Percentiles rank a stretch among this genome's conserved stretches.
Evolutionary conservation across 2,113 vertebrate genomes (phyloP).

Genomic region (Acrocephalus kingi): DNA sequence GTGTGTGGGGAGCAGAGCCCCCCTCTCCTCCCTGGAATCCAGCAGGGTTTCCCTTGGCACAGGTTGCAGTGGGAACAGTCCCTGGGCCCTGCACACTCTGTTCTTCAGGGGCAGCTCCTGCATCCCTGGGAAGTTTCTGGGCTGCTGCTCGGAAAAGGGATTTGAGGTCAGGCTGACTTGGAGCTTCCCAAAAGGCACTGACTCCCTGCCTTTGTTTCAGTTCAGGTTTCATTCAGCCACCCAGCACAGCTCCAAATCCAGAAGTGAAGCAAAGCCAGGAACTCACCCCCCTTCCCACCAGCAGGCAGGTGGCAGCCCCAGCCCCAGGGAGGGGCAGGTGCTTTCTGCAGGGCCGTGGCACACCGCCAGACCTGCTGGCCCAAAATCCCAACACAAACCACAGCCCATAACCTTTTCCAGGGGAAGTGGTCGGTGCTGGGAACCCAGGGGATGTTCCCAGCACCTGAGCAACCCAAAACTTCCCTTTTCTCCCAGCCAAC

Average conservation of each 20-base stretch:
- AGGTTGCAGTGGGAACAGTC: accelerated
- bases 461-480: accelerated
- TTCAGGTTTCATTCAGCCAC: accelerated
- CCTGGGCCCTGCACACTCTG: not conserved
- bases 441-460: not conserved
- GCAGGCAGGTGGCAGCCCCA: not conserved
- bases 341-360: not conserved
- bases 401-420: not conserved
- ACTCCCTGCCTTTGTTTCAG: not conserved
- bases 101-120: not conserved
- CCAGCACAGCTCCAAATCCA: not conserved
- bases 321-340: not conserved
- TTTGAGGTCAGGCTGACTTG: slow-evolving; percentile 39
- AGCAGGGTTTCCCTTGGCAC: not conserved
- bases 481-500: not conserved
- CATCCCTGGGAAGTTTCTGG: not conserved
- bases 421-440: not conserved
- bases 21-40: not conserved
- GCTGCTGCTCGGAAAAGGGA: not conserved
- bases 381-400: not conserved
- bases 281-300: not conserved
- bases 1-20: accelerated
- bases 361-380: not conserved
- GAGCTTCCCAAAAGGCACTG: not conserved
- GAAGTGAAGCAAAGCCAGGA: not conserved